Percentiles rank a stretch among this genome's conserved stretches.
Evolutionary conservation across 1,140 invertebrate genomes (phyloP).

Genomic region (Thaumatotibia leucotreta): DNA sequence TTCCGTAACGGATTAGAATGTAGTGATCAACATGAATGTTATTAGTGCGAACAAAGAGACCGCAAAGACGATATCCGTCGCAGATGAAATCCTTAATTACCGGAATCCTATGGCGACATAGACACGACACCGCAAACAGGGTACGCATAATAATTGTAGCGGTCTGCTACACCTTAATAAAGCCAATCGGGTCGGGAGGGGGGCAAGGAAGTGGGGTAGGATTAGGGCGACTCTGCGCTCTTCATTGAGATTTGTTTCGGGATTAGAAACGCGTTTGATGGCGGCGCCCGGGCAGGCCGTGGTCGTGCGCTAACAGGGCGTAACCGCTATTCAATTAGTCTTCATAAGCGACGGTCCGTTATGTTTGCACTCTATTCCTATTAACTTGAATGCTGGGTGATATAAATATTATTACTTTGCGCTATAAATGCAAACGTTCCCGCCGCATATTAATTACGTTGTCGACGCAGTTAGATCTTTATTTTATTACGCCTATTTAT

Average conservation of each 20-base stretch:
- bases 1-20: neutral
- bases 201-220: constrained; percentile 33
- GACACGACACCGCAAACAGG: constrained; percentile 71
- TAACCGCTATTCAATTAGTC: constrained; percentile 14
- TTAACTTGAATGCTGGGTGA: neutral
- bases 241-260: constrained; percentile 75
- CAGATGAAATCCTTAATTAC: constrained; percentile 71
- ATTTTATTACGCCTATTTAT: neutral
- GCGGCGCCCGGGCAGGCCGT: constrained; percentile 27
- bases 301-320: constrained; percentile 6
- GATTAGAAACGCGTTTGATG: constrained; percentile 65
- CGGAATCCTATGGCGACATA: constrained; percentile 58
- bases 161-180: constrained; percentile 75
- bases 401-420: neutral
- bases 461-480: neutral
- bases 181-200: constrained; percentile 58
- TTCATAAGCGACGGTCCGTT: constrained; percentile 3
- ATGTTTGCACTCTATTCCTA: constrained; percentile 1
- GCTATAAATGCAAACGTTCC: neutral
- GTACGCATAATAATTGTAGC: constrained; percentile 75
- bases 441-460: neutral
- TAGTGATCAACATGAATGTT: constrained; percentile 9
- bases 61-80: constrained; percentile 42
- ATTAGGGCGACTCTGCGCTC: constrained; percentile 62
- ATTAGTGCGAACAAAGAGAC: constrained; percentile 11